Conservation (phyloP, 92 coral and sea anemone genomes). For the Montipora capitata region DNA sequence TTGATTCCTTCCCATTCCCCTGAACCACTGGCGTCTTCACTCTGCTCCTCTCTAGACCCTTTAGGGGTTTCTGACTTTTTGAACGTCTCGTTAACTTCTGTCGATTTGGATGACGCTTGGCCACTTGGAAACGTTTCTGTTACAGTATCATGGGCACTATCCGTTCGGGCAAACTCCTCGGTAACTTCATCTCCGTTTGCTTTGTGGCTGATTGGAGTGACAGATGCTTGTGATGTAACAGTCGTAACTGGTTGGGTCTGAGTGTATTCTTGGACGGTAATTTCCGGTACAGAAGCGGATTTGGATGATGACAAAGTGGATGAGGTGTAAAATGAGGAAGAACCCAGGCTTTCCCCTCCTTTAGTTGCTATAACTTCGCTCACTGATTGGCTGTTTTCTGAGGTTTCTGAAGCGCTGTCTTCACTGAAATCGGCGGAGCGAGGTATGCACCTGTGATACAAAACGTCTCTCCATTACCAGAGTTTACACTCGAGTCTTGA, state of each 20-base stretch:
- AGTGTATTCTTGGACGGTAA: constrained; percentile 33
- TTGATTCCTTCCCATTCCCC: constrained; percentile 23
- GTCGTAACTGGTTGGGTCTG: constrained; percentile 49
- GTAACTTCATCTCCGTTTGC: constrained; percentile 24
- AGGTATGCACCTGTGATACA: constrained; percentile 68
- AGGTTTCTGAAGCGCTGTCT: constrained; percentile 33
- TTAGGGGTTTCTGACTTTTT: constrained; percentile 78
- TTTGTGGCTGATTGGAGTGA: constrained; percentile 47
- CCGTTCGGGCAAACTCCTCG: constrained; percentile 41
- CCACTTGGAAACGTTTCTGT: constrained; percentile 76
- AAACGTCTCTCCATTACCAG: not conserved
- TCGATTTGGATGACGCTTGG: constrained; percentile 21
- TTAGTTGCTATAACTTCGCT: constrained; percentile 49
- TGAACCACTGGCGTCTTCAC: constrained; percentile 39
- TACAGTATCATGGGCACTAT: constrained; percentile 70
- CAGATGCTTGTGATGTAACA: constrained; percentile 71
- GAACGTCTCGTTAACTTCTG: constrained; percentile 74
- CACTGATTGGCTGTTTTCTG: constrained; percentile 52
- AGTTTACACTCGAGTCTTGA: not conserved
- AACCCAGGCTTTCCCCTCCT: constrained; percentile 28
- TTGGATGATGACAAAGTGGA: constrained; percentile 31
- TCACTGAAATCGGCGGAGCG: constrained; percentile 24
- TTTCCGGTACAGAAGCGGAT: constrained; percentile 40
- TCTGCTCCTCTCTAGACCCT: constrained; percentile 48
- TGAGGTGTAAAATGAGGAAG: constrained; percentile 49